Evolutionary conservation across 2,888 invertebrate species (phyloP), one percentile per base, ranked within the genome.

Genomic region (Capitulum mitella): DNA sequence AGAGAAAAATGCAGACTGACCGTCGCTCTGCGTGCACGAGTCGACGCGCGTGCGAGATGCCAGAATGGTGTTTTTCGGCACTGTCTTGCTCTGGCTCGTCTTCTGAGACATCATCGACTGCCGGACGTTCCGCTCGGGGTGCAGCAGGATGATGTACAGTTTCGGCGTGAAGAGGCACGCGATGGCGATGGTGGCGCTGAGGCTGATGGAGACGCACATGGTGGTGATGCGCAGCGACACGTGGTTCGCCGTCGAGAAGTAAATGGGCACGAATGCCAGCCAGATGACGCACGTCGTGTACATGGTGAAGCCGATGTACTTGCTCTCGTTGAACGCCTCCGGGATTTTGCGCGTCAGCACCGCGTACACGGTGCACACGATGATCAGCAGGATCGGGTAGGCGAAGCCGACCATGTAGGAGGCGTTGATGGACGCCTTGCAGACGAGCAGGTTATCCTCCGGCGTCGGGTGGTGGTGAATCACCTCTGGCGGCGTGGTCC

Each of bases 241-340:
- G 86, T 87, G 81, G 87, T 92, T 94, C 80, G 93, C 95, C 2
- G 97, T 97, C 81, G 97, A 97, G 86, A 98, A 97, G 87, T 98
- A 98, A 78, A 98, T 90, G 12, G 98, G 97, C 79, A 98, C 95
- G 87, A 98, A 98, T 34, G 98, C 98, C 82, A 97, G 88, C 98
- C 98, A 98, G 85, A 98, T 97, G 82, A 97, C 94, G 86, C 97
- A 96, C 46, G 97, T 98, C 74, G 97, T 97, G 88, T 97, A 99
- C 98, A 99, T 98, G 40, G 98, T 97, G 87, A 99, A 98, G 90
- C 98, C 97, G 83, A 97, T 97, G 87, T 97, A 95, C 87, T 97
- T 97, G 84, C 96, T 96, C 87, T 97, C 98, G 86, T 99, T 98
- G 86, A 98, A 99, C 64, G 97, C 97, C 86, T 98, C 98, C 0